Evolutionary conservation across 2,113 vertebrate genomes (phyloP).

Genomic region (Hyla sarda): DNA sequence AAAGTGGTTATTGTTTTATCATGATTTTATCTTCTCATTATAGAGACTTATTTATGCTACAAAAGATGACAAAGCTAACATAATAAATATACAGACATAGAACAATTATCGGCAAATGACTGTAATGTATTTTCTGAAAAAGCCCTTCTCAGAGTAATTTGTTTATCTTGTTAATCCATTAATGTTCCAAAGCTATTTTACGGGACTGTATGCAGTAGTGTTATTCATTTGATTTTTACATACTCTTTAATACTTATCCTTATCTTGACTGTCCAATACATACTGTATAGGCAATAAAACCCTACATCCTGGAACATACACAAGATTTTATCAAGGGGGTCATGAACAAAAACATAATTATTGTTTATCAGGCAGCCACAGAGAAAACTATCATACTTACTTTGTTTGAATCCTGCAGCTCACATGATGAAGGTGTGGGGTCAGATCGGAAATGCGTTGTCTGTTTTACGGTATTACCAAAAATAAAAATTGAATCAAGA

Average conservation of each 20-base stretch:
- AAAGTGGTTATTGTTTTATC: slow-evolving; percentile 66
- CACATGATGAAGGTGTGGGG: too few species aligned
- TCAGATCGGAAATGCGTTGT: too few species aligned
- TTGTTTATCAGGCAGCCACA: too few species aligned
- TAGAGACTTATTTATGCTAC: slow-evolving; percentile 66
- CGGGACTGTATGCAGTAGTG: neutral
- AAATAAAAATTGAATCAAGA: too few species aligned
- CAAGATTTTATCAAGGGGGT: too few species aligned
- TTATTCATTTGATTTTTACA: neutral
- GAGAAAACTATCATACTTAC: too few species aligned
- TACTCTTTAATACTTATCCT: neutral
- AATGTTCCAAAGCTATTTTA: slow-evolving; percentile 16
- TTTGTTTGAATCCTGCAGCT: too few species aligned
- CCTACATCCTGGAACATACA: neutral
- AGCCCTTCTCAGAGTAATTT: slow-evolving; percentile 66
- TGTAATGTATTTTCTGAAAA: slow-evolving; percentile 68
- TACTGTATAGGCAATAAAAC: neutral
- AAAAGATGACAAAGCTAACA: slow-evolving; percentile 66
- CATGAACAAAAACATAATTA: too few species aligned
- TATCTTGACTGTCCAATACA: neutral
- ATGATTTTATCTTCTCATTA: slow-evolving; percentile 67
- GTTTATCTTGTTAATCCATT: slow-evolving; percentile 65
- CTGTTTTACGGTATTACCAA: too few species aligned
- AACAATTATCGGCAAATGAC: slow-evolving; percentile 73
- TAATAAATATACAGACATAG: slow-evolving; percentile 40